Conservation (phyloP, 2,797 vertebrate species). For the Todus mexicanus region DNA sequence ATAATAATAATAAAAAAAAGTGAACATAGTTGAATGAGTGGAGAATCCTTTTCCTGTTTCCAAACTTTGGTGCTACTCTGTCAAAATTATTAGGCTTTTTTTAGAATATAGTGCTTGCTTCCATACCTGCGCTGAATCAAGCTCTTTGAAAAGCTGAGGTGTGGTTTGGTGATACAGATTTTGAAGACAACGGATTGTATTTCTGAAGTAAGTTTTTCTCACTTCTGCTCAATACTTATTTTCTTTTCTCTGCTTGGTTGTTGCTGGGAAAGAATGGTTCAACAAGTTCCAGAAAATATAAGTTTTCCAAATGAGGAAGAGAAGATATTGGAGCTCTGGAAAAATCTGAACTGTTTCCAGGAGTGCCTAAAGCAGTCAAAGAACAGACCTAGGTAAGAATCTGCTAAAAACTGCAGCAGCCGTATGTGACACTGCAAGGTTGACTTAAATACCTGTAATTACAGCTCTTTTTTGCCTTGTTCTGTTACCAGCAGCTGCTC, state of each 20-base stretch:
- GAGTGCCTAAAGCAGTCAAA: conserved; percentile 95
- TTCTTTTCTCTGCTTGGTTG: background rate
- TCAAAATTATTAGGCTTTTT: background rate
- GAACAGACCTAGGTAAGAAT: conserved; percentile 85
- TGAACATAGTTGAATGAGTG: background rate
- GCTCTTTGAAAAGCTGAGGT: background rate
- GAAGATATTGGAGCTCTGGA: conserved; percentile 87
- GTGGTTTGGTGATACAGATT: background rate
- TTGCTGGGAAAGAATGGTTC: conserved; percentile 82
- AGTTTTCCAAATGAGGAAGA: conserved; percentile 92
- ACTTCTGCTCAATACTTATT: background rate
- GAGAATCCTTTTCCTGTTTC: background rate
- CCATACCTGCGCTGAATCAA: background rate
- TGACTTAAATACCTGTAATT: background rate
- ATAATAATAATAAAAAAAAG: background rate
- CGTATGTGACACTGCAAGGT: background rate
- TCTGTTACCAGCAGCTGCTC: background rate
- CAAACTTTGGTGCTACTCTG: background rate
- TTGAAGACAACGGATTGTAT: background rate
- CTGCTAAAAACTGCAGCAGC: background rate
- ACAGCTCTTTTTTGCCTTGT: background rate
- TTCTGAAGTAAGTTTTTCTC: background rate
- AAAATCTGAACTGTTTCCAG: conserved; percentile 87
- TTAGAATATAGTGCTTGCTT: background rate
- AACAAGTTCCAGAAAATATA: conserved; percentile 91